Evolutionary conservation across 1,140 invertebrate species (phyloP).

Genomic region (Drosophila obscura): DNA sequence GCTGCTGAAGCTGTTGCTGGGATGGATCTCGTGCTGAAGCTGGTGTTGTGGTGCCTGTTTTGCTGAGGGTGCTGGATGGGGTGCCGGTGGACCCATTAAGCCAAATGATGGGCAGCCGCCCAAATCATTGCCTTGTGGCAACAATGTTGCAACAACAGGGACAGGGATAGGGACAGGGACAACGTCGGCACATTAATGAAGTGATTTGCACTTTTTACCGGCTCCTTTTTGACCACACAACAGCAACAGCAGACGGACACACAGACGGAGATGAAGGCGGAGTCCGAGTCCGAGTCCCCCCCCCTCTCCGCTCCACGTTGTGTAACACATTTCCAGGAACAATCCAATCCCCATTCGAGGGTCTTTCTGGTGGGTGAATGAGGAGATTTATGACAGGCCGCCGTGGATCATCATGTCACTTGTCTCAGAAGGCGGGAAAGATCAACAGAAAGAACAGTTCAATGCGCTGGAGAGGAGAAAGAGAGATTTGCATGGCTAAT

Average conservation of each 20-base stretch:
- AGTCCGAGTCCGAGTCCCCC: neutral
- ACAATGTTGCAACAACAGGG: slow-evolving; percentile 53
- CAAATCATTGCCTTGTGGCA: slow-evolving; percentile 53
- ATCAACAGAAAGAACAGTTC: slow-evolving; percentile 5
- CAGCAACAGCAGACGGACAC: slow-evolving; percentile 9
- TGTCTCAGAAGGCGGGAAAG: slow-evolving; percentile 36
- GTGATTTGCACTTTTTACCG: slow-evolving; percentile 75
- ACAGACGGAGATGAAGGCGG: slow-evolving; percentile 7
- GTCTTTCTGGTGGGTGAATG: slow-evolving; percentile 50
- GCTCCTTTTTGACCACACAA: slow-evolving; percentile 67
- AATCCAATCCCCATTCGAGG: slow-evolving; percentile 44
- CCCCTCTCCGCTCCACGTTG: no score
- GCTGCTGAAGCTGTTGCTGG: slow-evolving; percentile 7
- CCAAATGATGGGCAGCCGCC: slow-evolving; percentile 68
- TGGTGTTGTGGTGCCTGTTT: slow-evolving; percentile 15
- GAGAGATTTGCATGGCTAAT: slow-evolving; percentile 44
- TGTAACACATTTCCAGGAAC: slow-evolving; percentile 56
- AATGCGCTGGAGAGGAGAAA: neutral
- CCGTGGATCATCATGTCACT: slow-evolving; percentile 69
- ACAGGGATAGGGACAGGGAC: no score
- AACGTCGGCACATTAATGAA: slow-evolving; percentile 69
- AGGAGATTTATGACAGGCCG: slow-evolving; percentile 76
- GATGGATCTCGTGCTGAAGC: neutral
- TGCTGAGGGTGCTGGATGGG: slow-evolving; percentile 28
- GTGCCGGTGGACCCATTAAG: slow-evolving; percentile 66